A percentile compares a stretch with the other conserved stretches of the same genome.
Evolutionary conservation across 2,888 invertebrate genomes (phyloP).

Genomic region (Acrobasis repandana): DNA sequence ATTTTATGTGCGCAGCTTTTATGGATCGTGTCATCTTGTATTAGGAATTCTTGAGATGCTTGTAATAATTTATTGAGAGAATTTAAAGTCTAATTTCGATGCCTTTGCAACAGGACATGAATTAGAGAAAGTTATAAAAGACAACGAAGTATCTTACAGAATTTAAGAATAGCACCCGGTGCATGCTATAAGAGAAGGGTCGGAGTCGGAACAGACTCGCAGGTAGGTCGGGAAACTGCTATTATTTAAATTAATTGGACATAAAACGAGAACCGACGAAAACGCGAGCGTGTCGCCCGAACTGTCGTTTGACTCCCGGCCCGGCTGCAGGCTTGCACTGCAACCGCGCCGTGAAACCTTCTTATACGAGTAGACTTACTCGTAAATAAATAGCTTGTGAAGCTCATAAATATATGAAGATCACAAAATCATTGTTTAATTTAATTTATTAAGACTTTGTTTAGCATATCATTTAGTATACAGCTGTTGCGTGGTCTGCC

Average conservation of each 20-base stretch:
- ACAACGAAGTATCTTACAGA: background rate
- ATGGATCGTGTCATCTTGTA: constrained; percentile 22
- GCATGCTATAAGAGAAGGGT: constrained; percentile 44
- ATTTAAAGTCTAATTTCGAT: constrained; percentile 7
- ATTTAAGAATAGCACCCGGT: constrained; percentile 12
- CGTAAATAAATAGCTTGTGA: constrained; percentile 5
- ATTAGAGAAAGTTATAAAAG: constrained; percentile 7
- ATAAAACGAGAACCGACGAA: constrained; percentile 68
- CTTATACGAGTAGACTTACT: too few relatives aligned
- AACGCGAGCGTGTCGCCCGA: constrained; percentile 63
- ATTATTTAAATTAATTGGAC: constrained; percentile 81
- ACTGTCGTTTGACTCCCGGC: constrained; percentile 47
- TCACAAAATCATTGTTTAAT: background rate
- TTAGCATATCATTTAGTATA: background rate
- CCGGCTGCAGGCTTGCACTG: background rate
- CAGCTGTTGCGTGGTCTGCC: background rate
- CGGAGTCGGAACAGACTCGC: constrained; percentile 53
- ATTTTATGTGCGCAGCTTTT: constrained; percentile 22
- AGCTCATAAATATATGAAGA: constrained; percentile 10
- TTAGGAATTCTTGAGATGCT: constrained; percentile 10
- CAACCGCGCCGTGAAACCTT: background rate
- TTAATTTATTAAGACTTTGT: background rate
- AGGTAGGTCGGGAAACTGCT: constrained; percentile 73
- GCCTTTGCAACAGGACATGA: background rate
- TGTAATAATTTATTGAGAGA: constrained; percentile 18